Conservation (phyloP, 2,797 vertebrate species). For the Otolemur crassicaudatus region DNA sequence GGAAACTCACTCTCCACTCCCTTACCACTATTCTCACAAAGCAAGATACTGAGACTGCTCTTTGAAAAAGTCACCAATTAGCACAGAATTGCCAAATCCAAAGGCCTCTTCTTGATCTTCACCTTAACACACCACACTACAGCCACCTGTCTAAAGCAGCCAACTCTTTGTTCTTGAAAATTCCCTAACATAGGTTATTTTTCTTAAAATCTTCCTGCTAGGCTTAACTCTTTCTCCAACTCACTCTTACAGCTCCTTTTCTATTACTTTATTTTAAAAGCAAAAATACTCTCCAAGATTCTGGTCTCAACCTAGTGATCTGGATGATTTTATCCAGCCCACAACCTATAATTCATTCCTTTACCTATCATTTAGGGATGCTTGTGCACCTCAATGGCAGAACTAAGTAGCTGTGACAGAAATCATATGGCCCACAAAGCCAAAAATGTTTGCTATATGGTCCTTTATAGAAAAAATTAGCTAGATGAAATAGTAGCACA, state of each 20-base stretch:
- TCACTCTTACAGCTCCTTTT: neutral
- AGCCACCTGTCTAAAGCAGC: neutral
- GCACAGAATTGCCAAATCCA: neutral
- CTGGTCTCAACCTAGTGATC: neutral
- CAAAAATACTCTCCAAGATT: conserved; percentile 1
- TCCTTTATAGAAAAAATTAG: neutral
- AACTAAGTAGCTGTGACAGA: neutral
- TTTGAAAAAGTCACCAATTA: conserved; percentile 11
- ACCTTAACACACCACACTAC: neutral
- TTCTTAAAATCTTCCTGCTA: conserved; percentile 5
- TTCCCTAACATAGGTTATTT: neutral
- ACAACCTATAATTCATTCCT: neutral
- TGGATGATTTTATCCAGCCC: neutral
- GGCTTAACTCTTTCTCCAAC: neutral
- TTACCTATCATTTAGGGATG: neutral
- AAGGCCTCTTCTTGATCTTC: neutral
- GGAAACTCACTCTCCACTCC: neutral
- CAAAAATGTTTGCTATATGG: conserved; percentile 6
- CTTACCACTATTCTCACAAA: neutral
- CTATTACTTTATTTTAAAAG: conserved; percentile 11
- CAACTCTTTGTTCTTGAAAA: conserved; percentile 41
- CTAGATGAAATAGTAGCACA: neutral
- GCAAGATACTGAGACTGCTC: neutral
- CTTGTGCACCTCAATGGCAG: neutral
- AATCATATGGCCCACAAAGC: neutral